Conservation (phyloP, 2,888 invertebrate species). For the Phortica magna region DNA sequence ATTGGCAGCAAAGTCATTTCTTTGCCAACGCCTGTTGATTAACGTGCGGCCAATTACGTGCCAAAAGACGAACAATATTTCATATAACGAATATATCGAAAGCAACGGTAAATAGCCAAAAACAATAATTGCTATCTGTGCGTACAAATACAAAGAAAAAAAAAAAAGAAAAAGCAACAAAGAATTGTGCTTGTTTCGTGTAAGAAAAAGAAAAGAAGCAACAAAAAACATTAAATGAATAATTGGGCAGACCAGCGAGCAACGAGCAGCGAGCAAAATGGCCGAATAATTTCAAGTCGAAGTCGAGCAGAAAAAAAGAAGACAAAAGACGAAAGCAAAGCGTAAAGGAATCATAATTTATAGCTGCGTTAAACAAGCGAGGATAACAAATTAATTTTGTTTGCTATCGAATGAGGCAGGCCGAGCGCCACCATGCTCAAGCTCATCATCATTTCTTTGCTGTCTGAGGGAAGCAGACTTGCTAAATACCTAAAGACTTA, state of each 20-base stretch:
- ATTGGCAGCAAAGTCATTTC: slow-evolving; percentile 17
- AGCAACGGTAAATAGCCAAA: slow-evolving; percentile 13
- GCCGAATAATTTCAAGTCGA: background rate
- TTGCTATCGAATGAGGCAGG: slow-evolving; percentile 40
- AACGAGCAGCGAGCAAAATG: background rate
- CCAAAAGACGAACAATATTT: slow-evolving; percentile 32
- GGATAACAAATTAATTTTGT: slow-evolving; percentile 75
- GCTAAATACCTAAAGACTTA: slow-evolving; percentile 55
- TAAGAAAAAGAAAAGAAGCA: background rate
- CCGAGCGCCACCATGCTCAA: no score
- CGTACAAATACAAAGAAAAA: slow-evolving; percentile 1
- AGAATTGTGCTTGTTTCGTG: slow-evolving; percentile 21
- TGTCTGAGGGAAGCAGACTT: background rate
- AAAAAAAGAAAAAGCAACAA: background rate
- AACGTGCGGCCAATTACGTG: slow-evolving; percentile 71
- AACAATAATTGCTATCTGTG: slow-evolving; percentile 25
- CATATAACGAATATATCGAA: slow-evolving; percentile 13
- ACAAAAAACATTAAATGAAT: slow-evolving; percentile 21
- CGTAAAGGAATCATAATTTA: slow-evolving; percentile 65
- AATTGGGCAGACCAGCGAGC: slow-evolving; percentile 22
- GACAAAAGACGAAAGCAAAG: slow-evolving; percentile 1
- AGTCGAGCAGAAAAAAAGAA: background rate
- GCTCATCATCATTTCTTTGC: no score
- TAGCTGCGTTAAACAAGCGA: slow-evolving; percentile 71
- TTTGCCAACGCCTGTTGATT: slow-evolving; percentile 58